Evolutionary conservation across 1,140 invertebrate species (phyloP).

Genomic region (Coelopa frigida): DNA sequence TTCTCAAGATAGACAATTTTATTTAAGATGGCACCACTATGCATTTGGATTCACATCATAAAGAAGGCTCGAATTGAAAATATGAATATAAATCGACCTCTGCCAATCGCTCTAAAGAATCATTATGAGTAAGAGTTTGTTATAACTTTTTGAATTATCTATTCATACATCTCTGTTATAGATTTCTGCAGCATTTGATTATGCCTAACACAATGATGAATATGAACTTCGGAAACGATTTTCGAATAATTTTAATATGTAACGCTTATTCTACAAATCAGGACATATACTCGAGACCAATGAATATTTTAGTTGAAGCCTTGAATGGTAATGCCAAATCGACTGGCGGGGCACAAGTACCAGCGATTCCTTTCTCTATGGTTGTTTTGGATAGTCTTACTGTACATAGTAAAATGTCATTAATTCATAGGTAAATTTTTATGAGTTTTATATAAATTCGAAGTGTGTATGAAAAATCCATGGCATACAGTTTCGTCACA

Average conservation of each 20-base stretch:
- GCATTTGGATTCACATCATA: constrained; percentile 92
- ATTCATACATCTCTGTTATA: constrained; percentile 32
- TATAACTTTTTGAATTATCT: not conserved
- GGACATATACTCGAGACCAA: constrained; percentile 75
- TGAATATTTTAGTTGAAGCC: constrained; percentile 81
- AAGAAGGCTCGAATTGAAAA: constrained; percentile 86
- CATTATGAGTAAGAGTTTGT: constrained; percentile 65
- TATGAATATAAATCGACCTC: constrained; percentile 65
- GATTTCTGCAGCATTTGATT: constrained; percentile 75
- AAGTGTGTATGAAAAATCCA: too few relatives aligned
- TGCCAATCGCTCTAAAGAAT: constrained; percentile 74
- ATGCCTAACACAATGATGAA: constrained; percentile 59
- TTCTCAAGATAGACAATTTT: not conserved
- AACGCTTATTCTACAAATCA: constrained; percentile 91
- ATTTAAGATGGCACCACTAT: constrained; percentile 74
- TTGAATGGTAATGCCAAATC: constrained; percentile 72
- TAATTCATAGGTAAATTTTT: constrained; percentile 76
- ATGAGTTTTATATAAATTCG: too few relatives aligned
- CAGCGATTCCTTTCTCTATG: constrained; percentile 80
- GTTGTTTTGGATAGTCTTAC: constrained; percentile 90
- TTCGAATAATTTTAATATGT: constrained; percentile 82
- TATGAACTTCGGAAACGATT: constrained; percentile 71
- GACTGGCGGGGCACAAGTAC: constrained; percentile 44
- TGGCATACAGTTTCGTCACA: constrained; percentile 29
- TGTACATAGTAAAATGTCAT: constrained; percentile 93